Conservation (phyloP, 2,888 invertebrate species). For the Cephonodes hylas region DNA sequence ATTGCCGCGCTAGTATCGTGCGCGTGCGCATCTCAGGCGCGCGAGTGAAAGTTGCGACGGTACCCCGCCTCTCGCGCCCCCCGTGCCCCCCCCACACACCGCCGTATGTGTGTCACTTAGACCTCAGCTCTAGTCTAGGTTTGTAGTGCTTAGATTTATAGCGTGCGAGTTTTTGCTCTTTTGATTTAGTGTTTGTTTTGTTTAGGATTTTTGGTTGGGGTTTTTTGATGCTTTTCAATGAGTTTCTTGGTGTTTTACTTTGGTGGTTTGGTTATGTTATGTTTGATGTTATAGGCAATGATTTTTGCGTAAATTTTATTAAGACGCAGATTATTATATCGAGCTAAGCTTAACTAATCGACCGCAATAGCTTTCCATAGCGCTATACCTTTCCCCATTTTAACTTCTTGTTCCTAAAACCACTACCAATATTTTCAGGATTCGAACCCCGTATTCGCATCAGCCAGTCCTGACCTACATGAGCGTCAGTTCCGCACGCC, state of each 20-base stretch:
- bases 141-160: slow-evolving; percentile 1
- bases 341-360: too few relatives aligned
- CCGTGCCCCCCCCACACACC: slow-evolving; percentile 18
- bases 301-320: too few relatives aligned
- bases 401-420: neutral
- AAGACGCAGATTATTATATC: too few relatives aligned
- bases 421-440: neutral
- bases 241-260: neutral
- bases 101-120: slow-evolving; percentile 39
- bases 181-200: neutral
- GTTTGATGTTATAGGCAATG: too few relatives aligned
- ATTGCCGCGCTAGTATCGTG: slow-evolving; percentile 51
- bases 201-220: neutral
- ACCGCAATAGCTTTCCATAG: too few relatives aligned
- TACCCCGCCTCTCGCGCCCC: slow-evolving; percentile 25
- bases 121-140: slow-evolving; percentile 6
- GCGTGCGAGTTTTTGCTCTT: slow-evolving; percentile 3
- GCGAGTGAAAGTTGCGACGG: slow-evolving; percentile 64
- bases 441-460: neutral
- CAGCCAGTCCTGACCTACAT: neutral
- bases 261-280: neutral
- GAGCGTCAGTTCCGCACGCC: neutral
- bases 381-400: too few relatives aligned
- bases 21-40: slow-evolving; percentile 47
- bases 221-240: neutral